Conservation (phyloP, 2,888 invertebrate species). For the Morinoia aosen region DNA sequence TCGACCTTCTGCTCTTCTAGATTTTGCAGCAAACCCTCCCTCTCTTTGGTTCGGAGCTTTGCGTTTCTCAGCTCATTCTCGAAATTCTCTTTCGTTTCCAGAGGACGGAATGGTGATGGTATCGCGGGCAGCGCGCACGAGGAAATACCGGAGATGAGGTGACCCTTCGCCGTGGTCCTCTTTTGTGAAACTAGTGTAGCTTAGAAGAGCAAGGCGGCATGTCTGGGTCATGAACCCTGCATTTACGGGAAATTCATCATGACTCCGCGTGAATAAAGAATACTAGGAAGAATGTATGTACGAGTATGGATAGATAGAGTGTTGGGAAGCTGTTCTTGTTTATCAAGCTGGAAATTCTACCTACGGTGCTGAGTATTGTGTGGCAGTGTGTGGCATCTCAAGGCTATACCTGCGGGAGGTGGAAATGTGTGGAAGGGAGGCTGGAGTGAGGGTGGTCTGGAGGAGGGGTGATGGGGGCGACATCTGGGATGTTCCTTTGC, state of each 20-base stretch:
- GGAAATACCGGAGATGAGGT: constrained; percentile 41
- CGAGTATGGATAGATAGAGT: not conserved
- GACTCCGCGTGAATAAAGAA: not conserved
- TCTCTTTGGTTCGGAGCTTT: not conserved
- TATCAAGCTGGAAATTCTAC: not conserved
- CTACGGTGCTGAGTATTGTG: not conserved
- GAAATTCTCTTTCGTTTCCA: constrained; percentile 6
- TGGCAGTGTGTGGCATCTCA: constrained; percentile 34
- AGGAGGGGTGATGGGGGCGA: not conserved
- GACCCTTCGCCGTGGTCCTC: constrained; percentile 1
- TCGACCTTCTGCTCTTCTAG: not conserved
- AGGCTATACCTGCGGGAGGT: constrained; percentile 36
- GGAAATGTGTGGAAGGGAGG: not conserved
- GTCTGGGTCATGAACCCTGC: not conserved
- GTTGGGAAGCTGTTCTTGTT: not conserved
- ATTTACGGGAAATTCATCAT: not conserved
- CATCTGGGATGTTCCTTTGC: constrained; percentile 14
- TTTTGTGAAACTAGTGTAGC: constrained; percentile 7
- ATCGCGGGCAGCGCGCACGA: constrained; percentile 31
- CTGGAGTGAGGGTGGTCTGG: not conserved
- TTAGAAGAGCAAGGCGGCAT: not conserved
- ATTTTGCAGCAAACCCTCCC: not conserved
- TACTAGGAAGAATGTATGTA: not conserved
- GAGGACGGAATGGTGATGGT: not conserved
- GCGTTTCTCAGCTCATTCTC: constrained; percentile 17